These are phyloP conservation scores for Acanthacorydalis orientalis DNA, from an alignment of 2,888 invertebrate species.

Conservation along the genomic window DNA sequence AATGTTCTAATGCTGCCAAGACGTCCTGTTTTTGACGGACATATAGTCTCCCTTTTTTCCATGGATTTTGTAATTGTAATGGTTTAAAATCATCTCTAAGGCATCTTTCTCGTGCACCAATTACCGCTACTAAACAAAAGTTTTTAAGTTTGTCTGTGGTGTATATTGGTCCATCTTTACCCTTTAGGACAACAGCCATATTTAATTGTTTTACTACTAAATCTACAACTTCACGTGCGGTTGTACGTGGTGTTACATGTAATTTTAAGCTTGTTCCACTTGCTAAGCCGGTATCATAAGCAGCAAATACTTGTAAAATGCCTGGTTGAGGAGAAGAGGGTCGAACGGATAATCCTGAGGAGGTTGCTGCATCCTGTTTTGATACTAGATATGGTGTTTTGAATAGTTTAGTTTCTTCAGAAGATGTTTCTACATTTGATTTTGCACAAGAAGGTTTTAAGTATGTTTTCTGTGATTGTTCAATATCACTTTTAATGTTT, in stretches of 20 bases:
- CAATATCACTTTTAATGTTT: constrained; percentile 19
- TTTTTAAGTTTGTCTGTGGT: constrained; percentile 67
- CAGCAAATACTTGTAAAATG: constrained; percentile 70
- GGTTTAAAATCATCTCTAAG: constrained; percentile 89
- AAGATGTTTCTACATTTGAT: background rate
- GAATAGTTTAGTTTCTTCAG: constrained; percentile 9
- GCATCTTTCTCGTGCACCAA: constrained; percentile 87
- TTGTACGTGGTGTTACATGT: constrained; percentile 83
- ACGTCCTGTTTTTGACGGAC: constrained; percentile 84
- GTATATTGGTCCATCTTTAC: constrained; percentile 73
- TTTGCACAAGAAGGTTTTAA: constrained; percentile 12
- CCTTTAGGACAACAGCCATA: constrained; percentile 77
- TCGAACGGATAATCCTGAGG: constrained; percentile 18
- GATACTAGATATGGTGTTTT: constrained; percentile 17
- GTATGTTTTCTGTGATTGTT: constrained; percentile 15
- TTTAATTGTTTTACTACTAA: constrained; percentile 91
- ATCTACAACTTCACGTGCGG: constrained; percentile 88
- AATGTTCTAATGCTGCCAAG: constrained; percentile 73
- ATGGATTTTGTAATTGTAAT: constrained; percentile 83
- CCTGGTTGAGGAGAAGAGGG: constrained; percentile 3
- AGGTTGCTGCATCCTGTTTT: constrained; percentile 11
- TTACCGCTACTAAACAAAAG: constrained; percentile 89
- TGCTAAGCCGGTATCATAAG: constrained; percentile 88
- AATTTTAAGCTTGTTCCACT: constrained; percentile 85
- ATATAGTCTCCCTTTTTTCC: constrained; percentile 86